These are phyloP conservation scores for Lepus townsendii DNA, from an alignment of 2,797 vertebrate species.

Conservation along the genomic window DNA sequence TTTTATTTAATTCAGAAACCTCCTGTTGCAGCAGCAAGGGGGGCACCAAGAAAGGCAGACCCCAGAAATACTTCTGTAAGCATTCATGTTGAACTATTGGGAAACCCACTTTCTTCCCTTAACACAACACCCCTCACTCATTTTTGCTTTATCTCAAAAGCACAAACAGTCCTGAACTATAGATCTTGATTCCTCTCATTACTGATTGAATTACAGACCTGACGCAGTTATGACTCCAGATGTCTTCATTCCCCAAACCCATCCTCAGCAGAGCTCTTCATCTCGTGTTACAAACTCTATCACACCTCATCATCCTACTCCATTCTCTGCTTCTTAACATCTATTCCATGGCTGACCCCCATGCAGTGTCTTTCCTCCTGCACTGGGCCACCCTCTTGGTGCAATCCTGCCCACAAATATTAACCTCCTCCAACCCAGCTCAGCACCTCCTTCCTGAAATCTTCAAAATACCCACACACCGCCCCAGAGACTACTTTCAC, in stretches of 20 bases:
- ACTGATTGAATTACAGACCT: not conserved
- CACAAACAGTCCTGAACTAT: not conserved
- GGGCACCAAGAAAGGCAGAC: too few relatives aligned
- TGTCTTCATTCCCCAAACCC: not conserved
- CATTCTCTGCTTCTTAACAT: not conserved
- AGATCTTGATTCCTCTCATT: not conserved
- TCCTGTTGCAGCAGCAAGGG: too few relatives aligned
- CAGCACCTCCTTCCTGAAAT: not conserved
- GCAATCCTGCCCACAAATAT: not conserved
- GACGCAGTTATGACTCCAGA: not conserved
- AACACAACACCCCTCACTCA: not conserved
- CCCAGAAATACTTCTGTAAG: too few relatives aligned
- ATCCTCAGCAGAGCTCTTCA: not conserved
- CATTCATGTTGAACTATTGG: not conserved
- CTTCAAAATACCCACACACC: not conserved
- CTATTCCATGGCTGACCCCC: not conserved
- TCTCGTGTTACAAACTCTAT: not conserved
- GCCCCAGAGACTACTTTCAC: not conserved
- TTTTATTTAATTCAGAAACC: too few relatives aligned
- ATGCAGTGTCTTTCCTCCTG: not conserved
- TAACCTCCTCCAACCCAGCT: not conserved
- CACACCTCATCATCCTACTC: not conserved
- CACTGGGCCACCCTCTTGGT: not conserved
- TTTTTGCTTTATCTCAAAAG: constrained; percentile 18
- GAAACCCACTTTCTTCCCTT: not conserved